These are phyloP conservation scores for Oryzias curvinotus DNA, from an alignment of 2,113 vertebrate species.

Conservation along the genomic window DNA sequence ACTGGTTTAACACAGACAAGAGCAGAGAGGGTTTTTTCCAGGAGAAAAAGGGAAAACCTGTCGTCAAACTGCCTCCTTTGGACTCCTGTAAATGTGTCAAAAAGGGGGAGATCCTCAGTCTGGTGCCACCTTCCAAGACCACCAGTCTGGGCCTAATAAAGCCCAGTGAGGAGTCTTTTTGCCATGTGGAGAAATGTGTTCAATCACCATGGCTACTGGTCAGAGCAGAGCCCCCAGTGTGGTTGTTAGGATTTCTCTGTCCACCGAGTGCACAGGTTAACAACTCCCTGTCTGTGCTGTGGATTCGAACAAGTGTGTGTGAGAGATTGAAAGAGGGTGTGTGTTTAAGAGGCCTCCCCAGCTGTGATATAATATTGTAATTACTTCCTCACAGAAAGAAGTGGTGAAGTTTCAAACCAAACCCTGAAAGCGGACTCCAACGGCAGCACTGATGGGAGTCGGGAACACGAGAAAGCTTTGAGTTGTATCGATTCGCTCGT, in stretches of 20 bases:
- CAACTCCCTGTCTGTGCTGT: constrained; percentile 37
- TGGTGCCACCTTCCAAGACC: constrained; percentile 48
- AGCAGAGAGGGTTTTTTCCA: constrained; percentile 5
- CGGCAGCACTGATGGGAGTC: constrained; percentile 50
- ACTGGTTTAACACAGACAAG: constrained; percentile 38
- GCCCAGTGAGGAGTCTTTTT: constrained; percentile 40
- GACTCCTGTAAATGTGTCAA: constrained; percentile 27
- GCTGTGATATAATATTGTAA: constrained; percentile 38
- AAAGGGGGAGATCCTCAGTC: constrained; percentile 44
- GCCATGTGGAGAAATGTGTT: constrained; percentile 66
- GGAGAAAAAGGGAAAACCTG: constrained; percentile 30
- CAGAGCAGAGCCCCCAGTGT: constrained; percentile 61
- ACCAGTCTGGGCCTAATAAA: constrained; percentile 48
- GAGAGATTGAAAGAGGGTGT: constrained; percentile 20
- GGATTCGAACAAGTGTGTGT: constrained; percentile 19
- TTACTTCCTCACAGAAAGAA: constrained; percentile 7
- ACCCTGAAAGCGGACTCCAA: constrained; percentile 33
- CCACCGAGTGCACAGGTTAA: constrained; percentile 55
- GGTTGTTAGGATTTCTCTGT: constrained; percentile 64
- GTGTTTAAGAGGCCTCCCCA: constrained; percentile 26
- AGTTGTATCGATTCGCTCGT: constrained; percentile 69
- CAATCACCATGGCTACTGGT: constrained; percentile 69
- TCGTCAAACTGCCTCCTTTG: constrained; percentile 21
- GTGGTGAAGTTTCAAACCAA: constrained; percentile 13
- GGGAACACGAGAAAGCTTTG: constrained; percentile 73